Base-by-base conservation (phyloP, 1,140 invertebrate genomes). In the Delia radicum region DNA sequence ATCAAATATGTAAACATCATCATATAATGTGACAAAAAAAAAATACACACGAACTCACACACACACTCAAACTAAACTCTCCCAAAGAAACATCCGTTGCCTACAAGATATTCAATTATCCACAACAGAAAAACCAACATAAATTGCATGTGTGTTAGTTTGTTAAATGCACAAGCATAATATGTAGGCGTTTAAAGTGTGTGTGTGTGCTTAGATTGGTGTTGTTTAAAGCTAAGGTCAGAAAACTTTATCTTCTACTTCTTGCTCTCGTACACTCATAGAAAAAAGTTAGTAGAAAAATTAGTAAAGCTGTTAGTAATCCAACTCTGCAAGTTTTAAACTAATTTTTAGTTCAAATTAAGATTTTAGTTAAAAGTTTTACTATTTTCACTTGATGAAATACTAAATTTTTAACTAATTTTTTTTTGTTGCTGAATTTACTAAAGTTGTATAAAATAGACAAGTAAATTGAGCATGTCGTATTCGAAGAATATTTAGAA, bases 1-100 rank as follows among this genome's bases (percentile, higher is more conserved):
- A 37, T 71, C 37, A 71, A 71, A 37, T 33, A 46, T 65, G 62
- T 65, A 65, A 65, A 65, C 62, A 65, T 21, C 31, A 65, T 21
- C 31, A 46, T 46, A 42, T 72, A 42, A 72, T 37, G 21, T 72
- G 69, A 72, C 69, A 42, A 37, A 24, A 37, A 33, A 33, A 24
- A n/a, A 12, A 42, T 26, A 71, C 67, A 18, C 15, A 42, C 37
- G n/a, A 15, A 15, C 4, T 42, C 12, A 42, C 69, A 72, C 31
- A 42, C 13, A 72, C 7, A n/a, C 28, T 26, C n/a, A 42, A 15
- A 42, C 27, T n/a, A 61, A 15, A 26, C 26, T 15, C 62, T n/a
- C n/a, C n/a, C n/a, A n/a, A n/a, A n/a, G n/a, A 27, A 3, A 29
- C 27, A 29, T 29, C 10, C 29, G 6, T 29, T 65, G 26, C 15